Evolutionary conservation across 2,888 invertebrate species (phyloP), one percentile per base, ranked within the genome.

Genomic region (Pyrrhosoma nymphula): DNA sequence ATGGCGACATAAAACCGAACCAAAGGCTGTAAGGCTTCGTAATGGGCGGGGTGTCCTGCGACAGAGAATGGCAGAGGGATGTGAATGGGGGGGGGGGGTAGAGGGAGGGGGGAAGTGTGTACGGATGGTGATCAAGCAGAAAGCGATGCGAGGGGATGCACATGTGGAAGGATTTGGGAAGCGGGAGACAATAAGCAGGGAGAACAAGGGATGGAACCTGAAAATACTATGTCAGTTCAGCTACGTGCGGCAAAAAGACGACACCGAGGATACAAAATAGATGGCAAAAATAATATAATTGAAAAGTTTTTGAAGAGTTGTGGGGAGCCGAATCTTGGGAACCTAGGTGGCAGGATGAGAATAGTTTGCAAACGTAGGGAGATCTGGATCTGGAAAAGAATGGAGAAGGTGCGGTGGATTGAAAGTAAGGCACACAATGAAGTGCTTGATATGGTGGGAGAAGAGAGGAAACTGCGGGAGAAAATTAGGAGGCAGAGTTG

Each of bases 31-130:
- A 93, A 93, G 47, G 63, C 93, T 35, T 26, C n/a, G 93, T 93
- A 93, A 93, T 93, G 93, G 93, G 69, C 26, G 93, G 63, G 93
- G 47, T 93, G 93, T 93, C 93, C 93, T 69, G 93, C 93, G 47
- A 39, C 2, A 10, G 91, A 63, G 63, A 91, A 91, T 47, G 75
- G 93, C 23, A 26, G 82, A 69, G n/a, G 69, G 69, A 39, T 8
- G 47, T 8, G 60, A 8, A 26, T 20, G 91, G 69, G 35, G 69
- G 0, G 69, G 23, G 69, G 0, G 18, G 88, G 55, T 4, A 55
- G n/a, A 26, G 26, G 4, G 55, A 20, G 63, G 60, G 69, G 26
- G 47, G 23, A 89, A 16, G 60, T 3, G 60, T 16, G 20, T 39
- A 56, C 55, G 56, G 89, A 89, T 35, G 82, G 82, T 35, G 82